Evolutionary conservation across 2,888 invertebrate species (phyloP), one percentile per base, ranked within the genome.

Genomic region (Thera britannica): DNA sequence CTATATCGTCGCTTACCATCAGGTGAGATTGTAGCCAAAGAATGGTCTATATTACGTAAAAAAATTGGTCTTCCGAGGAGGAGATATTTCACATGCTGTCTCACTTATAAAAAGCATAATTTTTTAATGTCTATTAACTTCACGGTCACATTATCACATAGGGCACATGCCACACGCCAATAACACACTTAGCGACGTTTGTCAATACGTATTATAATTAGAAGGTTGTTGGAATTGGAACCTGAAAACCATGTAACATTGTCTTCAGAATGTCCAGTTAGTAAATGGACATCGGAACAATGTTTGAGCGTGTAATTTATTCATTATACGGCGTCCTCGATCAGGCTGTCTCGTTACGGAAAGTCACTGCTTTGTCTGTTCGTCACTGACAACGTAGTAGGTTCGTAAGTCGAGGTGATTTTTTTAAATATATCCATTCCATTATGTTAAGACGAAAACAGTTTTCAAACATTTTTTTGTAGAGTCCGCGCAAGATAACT

Each of bases 231-330:
- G 23, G 23, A 23, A 23, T 23, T 62, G 35, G 38, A 62, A 60
- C 75, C 80, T 76, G 76, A 75, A 85, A 85, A 77, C 79, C 81
- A 81, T 80, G 76, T 78, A 75, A 77, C 77, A 83, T 75, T 79
- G 85, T 82, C 78, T 80, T 80, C 81, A 79, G 83, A 86, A 85
- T 83, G 83, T 79, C 68, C 83, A 83, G 86, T 85, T 90, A 91
- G 89, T 90, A 90, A 87, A 89, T 88, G 87, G 84, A 83, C 83
- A 88, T 90, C 83, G 89, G 87, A 86, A 93, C 92, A 93, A 91
- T 92, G 90, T 92, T 92, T 90, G 90, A 91, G 91, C 92, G 90
- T 93, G 93, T 93, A 93, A 93, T 93, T 93, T 93, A 93, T 93
- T 92, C 93, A 93, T 93, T 90, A 91, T 87, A 89, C 91, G 87